Conservation (phyloP, 2,888 invertebrate species). For the Nomada goodeniana region DNA sequence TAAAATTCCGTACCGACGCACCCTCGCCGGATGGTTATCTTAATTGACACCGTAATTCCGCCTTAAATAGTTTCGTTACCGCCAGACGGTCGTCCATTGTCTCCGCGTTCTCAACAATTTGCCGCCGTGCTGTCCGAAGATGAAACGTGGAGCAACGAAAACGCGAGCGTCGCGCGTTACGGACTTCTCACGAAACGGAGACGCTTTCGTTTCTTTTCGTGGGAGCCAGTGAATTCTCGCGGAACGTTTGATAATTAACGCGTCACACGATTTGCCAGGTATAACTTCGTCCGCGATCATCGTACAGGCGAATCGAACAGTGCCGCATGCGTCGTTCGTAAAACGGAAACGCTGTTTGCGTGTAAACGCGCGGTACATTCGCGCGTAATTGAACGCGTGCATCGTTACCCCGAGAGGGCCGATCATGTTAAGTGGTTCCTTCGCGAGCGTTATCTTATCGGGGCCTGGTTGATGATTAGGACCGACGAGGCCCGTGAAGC, state of each 20-base stretch:
- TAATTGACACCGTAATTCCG: neutral
- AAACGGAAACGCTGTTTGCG: constrained; percentile 53
- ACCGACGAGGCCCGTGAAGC: constrained; percentile 41
- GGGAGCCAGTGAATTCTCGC: constrained; percentile 29
- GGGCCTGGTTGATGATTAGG: constrained; percentile 15
- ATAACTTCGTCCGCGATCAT: constrained; percentile 17
- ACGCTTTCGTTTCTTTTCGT: constrained; percentile 32
- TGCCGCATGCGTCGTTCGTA: constrained; percentile 21
- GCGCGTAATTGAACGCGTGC: constrained; percentile 55
- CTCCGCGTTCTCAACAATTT: constrained; percentile 3
- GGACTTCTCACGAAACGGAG: constrained; percentile 34
- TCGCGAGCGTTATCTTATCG: constrained; percentile 74
- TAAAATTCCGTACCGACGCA: neutral
- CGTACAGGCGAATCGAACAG: constrained; percentile 40
- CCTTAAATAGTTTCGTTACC: neutral
- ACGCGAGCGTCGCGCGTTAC: constrained; percentile 38
- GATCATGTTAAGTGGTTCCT: constrained; percentile 50
- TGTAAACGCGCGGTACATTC: constrained; percentile 50
- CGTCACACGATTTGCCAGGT: neutral
- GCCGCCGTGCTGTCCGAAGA: neutral
- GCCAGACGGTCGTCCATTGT: neutral
- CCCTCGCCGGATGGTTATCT: too few species aligned
- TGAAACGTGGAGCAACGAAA: constrained; percentile 29
- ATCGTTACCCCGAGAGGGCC: constrained; percentile 4
- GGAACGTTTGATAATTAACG: constrained; percentile 34